Conservation (phyloP, 2,888 invertebrate species). For the Pyrochroa serraticornis region DNA sequence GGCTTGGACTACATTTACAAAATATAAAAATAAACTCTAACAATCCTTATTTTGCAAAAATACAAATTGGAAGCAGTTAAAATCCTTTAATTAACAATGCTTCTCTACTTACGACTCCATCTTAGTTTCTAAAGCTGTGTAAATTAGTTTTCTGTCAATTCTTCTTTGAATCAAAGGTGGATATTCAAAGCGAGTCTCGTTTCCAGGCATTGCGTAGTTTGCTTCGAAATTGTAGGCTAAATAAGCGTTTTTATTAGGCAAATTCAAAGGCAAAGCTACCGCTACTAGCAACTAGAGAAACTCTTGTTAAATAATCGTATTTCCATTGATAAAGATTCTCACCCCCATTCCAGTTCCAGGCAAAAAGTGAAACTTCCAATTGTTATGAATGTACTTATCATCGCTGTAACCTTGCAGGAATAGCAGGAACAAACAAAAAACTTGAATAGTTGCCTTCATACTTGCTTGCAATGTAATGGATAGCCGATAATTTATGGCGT, state of each 20-base stretch:
- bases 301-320: conserved; percentile 1
- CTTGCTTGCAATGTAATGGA: no score
- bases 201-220: conserved; percentile 67
- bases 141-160: conserved; percentile 42
- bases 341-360: conserved; percentile 37
- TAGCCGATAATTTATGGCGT: no score
- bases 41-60: no score
- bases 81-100: no score
- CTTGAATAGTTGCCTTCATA: no score
- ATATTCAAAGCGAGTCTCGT: conserved; percentile 55
- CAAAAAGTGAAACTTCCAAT: conserved; percentile 38
- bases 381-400: conserved; percentile 19
- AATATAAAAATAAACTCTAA: no score
- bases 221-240: conserved; percentile 78
- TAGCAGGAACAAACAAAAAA: no score
- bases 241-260: conserved; percentile 72
- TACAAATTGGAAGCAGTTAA: no score
- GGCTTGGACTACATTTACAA: no score
- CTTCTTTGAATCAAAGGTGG: conserved; percentile 44
- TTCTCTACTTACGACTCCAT: conserved; percentile 42
- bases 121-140: conserved; percentile 46
- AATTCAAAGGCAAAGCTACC: conserved; percentile 72
- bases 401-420: neutral
- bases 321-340: conserved; percentile 11
- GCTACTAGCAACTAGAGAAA: conserved; percentile 69